Conservation (phyloP, 1,140 invertebrate genomes). For the Hirudo medicinalis region DNA sequence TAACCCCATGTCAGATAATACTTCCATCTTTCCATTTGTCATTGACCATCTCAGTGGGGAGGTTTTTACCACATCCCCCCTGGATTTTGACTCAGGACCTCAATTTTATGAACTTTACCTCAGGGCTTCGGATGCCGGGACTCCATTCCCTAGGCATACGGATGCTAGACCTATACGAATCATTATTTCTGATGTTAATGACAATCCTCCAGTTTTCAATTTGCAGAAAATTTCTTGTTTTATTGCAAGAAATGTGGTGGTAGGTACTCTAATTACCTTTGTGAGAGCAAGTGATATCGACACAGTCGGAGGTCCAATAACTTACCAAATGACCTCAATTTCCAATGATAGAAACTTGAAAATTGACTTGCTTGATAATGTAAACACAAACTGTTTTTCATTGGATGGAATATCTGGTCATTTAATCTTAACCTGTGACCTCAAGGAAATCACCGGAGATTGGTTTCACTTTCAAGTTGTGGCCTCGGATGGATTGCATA, state of each 20-base stretch:
- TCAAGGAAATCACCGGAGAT: no score
- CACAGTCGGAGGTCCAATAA: constrained; percentile 39
- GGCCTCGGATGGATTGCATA: no score
- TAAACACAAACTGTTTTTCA: not conserved
- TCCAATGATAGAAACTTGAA: not conserved
- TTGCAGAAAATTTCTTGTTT: constrained; percentile 42
- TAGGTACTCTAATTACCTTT: constrained; percentile 68
- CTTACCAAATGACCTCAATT: not conserved
- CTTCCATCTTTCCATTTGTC: constrained; percentile 57
- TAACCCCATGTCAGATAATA: no score
- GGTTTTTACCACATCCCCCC: constrained; percentile 61
- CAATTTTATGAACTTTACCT: constrained; percentile 64
- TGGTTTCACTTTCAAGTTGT: no score
- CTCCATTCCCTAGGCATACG: constrained; percentile 72
- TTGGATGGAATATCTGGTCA: no score
- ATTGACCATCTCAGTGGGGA: constrained; percentile 87
- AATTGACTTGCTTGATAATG: not conserved
- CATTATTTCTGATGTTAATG: constrained; percentile 59
- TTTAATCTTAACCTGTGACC: no score
- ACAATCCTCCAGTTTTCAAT: constrained; percentile 65
- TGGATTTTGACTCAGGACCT: constrained; percentile 83
- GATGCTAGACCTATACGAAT: constrained; percentile 67
- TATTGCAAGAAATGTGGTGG: constrained; percentile 59
- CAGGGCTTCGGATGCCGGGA: constrained; percentile 82
- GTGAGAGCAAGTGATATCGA: constrained; percentile 87